phyloP scores from a whole-genome alignment of 2,888 invertebrate genomes.

The Heterodera filipjevi region DNA sequence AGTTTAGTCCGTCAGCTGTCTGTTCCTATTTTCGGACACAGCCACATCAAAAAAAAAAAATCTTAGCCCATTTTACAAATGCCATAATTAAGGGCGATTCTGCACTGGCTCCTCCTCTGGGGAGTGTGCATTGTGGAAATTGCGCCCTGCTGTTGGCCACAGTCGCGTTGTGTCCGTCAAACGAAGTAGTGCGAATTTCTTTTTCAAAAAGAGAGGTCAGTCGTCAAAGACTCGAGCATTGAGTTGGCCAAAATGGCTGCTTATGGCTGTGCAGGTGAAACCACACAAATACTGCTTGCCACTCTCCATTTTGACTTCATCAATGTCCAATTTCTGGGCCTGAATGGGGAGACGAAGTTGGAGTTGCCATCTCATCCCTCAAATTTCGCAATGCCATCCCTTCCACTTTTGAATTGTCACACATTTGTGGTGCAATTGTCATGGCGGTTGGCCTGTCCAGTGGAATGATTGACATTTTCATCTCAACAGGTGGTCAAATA shows the following conservation, averaged over 20 bases:
- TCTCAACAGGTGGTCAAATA: slow-evolving; percentile 1
- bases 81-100: background rate
- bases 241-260: background rate
- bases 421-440: slow-evolving; percentile 26
- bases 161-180: background rate
- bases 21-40: no score
- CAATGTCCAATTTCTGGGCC: background rate
- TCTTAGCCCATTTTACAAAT: background rate
- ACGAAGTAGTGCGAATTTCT: slow-evolving; percentile 3
- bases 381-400: background rate
- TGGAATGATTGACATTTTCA: slow-evolving; percentile 42
- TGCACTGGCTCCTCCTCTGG: background rate
- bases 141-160: background rate
- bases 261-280: background rate
- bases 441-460: slow-evolving; percentile 52
- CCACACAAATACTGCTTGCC: background rate
- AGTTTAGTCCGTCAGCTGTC: no score
- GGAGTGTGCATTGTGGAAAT: slow-evolving; percentile 4
- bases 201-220: background rate
- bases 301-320: background rate
- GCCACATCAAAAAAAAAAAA: no score
- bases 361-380: background rate
- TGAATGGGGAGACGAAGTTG: background rate
- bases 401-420: slow-evolving; percentile 9
- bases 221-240: background rate